Conservation (phyloP, 1,140 invertebrate genomes). For the Drosophila carrolli region DNA sequence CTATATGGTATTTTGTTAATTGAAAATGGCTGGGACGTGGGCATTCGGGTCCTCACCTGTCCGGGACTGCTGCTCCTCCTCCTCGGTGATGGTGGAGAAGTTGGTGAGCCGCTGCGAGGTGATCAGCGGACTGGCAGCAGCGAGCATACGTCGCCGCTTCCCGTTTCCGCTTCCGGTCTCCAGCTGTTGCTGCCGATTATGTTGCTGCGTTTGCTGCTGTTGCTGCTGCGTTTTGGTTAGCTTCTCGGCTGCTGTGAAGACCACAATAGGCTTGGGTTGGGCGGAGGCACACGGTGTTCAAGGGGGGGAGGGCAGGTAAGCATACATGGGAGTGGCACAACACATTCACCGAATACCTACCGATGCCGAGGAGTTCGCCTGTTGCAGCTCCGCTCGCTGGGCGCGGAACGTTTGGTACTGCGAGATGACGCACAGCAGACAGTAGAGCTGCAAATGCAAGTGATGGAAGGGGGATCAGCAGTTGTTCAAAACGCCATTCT, state of each 20-base stretch:
- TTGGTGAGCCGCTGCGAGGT: conserved; percentile 73
- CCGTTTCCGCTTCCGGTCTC: conserved; percentile 29
- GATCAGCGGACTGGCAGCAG: conserved; percentile 57
- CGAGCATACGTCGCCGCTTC: conserved; percentile 56
- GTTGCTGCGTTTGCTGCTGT: conserved; percentile 25
- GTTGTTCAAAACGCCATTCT: not conserved
- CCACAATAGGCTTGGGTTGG: conserved; percentile 51
- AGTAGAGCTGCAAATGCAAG: conserved; percentile 55
- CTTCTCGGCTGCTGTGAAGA: conserved; percentile 58
- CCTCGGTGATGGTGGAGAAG: conserved; percentile 75
- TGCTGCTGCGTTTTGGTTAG: conserved; percentile 52
- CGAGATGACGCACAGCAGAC: conserved; percentile 72
- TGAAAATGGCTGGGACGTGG: not conserved
- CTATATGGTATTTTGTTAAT: conserved; percentile 1
- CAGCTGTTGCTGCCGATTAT: conserved; percentile 10
- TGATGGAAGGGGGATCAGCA: not conserved
- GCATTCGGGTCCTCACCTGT: conserved; percentile 13
- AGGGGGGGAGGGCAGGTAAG: conserved; percentile 12
- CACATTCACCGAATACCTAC: conserved; percentile 43
- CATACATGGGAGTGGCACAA: conserved; percentile 19
- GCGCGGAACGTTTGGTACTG: conserved; percentile 66
- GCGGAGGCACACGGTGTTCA: conserved; percentile 2
- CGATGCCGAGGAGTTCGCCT: conserved; percentile 37
- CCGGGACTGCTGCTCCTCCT: conserved; percentile 66
- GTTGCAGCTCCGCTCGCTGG: conserved; percentile 47